These are phyloP conservation scores for Acrobasis suavella DNA, from an alignment of 2,888 invertebrate species.

Conservation along the genomic window DNA sequence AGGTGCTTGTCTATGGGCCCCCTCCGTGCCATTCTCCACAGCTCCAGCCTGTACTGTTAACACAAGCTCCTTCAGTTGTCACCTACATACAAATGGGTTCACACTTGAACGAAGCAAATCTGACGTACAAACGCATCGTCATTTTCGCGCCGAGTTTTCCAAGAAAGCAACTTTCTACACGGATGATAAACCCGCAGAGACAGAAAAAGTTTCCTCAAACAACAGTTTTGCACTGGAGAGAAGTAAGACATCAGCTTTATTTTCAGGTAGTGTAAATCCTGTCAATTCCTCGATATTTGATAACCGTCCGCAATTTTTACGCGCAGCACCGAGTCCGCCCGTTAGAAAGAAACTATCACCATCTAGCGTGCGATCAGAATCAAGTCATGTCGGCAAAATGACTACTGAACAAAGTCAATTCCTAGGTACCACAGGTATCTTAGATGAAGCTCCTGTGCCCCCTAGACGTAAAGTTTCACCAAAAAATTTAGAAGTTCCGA, in stretches of 20 bases:
- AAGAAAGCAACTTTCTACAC: constrained; percentile 69
- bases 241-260: constrained; percentile 68
- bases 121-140: constrained; percentile 66
- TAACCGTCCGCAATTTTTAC: constrained; percentile 62
- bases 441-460: constrained; percentile 64
- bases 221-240: constrained; percentile 60
- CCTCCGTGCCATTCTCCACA: constrained; percentile 70
- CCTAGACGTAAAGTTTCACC: constrained; percentile 71
- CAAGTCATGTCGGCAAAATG: constrained; percentile 45
- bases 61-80: constrained; percentile 72
- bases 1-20: constrained; percentile 79
- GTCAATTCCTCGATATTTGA: constrained; percentile 67
- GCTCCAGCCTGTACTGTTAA: constrained; percentile 68
- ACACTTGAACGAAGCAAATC: constrained; percentile 74
- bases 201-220: constrained; percentile 41
- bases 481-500: constrained; percentile 46
- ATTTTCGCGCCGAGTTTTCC: constrained; percentile 50
- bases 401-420: constrained; percentile 57
- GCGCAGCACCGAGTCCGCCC: constrained; percentile 76
- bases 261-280: constrained; percentile 51
- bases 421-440: constrained; percentile 58
- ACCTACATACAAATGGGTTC: constrained; percentile 70
- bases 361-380: constrained; percentile 45
- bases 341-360: constrained; percentile 69
- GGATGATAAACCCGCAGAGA: constrained; percentile 41